These are phyloP conservation scores for Allolobophora icterica DNA, from an alignment of 2,888 invertebrate species.

Conservation along the genomic window DNA sequence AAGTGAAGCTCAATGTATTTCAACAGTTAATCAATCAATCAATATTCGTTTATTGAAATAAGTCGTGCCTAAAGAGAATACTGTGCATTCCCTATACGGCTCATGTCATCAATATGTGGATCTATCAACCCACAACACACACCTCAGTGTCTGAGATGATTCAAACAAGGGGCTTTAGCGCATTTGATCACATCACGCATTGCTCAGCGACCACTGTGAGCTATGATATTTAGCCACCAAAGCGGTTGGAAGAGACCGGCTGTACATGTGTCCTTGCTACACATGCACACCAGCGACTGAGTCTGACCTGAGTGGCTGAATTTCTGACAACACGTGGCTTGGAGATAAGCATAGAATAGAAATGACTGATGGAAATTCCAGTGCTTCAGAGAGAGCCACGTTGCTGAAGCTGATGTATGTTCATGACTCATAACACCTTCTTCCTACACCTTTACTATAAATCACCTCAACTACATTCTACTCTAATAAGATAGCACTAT, in stretches of 20 bases:
- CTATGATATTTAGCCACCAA: background rate
- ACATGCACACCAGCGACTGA: background rate
- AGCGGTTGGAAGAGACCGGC: background rate
- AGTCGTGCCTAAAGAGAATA: no score
- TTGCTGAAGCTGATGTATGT: background rate
- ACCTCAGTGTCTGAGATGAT: background rate
- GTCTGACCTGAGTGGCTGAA: background rate
- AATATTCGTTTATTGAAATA: no score
- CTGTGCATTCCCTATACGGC: no score
- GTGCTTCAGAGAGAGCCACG: background rate
- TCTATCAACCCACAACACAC: background rate
- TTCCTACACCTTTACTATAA: background rate
- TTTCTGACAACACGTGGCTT: background rate
- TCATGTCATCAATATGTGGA: no score
- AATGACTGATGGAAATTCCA: background rate
- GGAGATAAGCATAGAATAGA: background rate
- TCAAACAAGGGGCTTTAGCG: background rate
- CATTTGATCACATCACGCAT: background rate
- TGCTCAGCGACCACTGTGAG: background rate
- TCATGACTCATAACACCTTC: background rate
- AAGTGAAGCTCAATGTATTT: no score
- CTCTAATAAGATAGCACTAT: background rate
- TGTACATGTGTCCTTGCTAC: background rate
- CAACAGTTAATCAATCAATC: no score
- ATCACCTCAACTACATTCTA: background rate